These are phyloP conservation scores for Ligdia adustata DNA, from an alignment of 2,888 invertebrate genomes.

Conservation along the genomic window DNA sequence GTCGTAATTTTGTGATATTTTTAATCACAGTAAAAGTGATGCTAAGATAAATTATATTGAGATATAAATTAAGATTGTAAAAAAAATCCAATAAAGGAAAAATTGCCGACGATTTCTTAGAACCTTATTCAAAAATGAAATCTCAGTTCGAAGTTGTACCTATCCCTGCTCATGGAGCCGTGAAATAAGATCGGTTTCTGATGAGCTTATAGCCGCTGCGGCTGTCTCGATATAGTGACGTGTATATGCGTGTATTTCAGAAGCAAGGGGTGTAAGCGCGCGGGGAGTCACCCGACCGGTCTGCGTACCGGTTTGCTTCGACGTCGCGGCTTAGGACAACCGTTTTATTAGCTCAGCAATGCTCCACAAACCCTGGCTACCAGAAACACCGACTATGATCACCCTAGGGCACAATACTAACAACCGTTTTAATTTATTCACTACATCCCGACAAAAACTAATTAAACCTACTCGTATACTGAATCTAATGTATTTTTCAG, in stretches of 20 bases:
- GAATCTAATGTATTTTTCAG: too few species aligned
- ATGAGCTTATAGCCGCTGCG: constrained; percentile 71
- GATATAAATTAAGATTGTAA: too few species aligned
- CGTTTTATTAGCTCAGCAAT: constrained; percentile 80
- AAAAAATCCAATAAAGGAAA: too few species aligned
- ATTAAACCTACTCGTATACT: too few species aligned
- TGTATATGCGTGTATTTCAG: constrained; percentile 77
- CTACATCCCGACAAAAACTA: constrained; percentile 6
- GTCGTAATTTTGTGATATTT: too few species aligned
- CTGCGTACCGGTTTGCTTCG: constrained; percentile 77
- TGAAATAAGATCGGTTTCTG: constrained; percentile 74
- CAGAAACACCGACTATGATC: constrained; percentile 43
- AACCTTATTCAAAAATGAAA: too few species aligned
- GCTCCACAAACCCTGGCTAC: constrained; percentile 76
- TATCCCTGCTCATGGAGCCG: constrained; percentile 41
- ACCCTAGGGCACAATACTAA: constrained; percentile 48
- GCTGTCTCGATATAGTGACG: constrained; percentile 72
- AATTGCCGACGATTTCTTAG: too few species aligned
- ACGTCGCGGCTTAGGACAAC: constrained; percentile 75
- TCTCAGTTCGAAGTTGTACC: too few species aligned
- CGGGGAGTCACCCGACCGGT: constrained; percentile 68
- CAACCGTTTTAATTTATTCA: constrained; percentile 31
- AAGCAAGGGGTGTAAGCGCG: constrained; percentile 60
- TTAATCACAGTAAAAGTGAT: too few species aligned
- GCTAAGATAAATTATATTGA: too few species aligned